phyloP scores from a whole-genome alignment of 2,797 vertebrate genomes.

The Pipistrellus pygmaeus region DNA sequence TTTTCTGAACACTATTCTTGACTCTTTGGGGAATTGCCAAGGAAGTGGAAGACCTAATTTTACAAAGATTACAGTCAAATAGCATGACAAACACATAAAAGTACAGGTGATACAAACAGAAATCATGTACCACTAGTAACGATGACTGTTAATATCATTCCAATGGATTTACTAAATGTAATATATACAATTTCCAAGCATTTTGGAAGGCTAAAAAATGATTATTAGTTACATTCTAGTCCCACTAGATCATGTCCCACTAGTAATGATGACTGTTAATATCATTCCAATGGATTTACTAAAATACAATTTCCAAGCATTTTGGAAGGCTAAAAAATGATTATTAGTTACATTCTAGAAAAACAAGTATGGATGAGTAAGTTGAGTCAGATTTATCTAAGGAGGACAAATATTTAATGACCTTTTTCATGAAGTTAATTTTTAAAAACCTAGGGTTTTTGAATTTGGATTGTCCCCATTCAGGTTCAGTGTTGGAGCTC shows the following conservation, averaged over 20 bases:
- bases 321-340: constrained; percentile 10
- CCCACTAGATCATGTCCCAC: background rate
- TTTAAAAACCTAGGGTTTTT: background rate
- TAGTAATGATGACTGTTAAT: background rate
- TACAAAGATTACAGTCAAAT: constrained; percentile 8
- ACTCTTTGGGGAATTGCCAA: constrained; percentile 24
- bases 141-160: background rate
- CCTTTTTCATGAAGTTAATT: background rate
- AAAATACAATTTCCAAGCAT: constrained; percentile 37
- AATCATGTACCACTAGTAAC: background rate
- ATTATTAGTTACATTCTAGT: too few relatives aligned
- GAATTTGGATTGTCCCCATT: background rate
- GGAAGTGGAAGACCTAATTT: background rate
- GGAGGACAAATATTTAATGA: background rate
- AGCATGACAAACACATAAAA: background rate
- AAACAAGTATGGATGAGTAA: background rate
- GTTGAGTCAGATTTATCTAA: constrained; percentile 14
- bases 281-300: background rate
- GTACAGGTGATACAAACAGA: background rate
- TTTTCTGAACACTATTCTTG: constrained; percentile 15
- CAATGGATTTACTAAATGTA: constrained; percentile 10
- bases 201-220: too few relatives aligned
- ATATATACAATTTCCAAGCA: constrained; percentile 28
- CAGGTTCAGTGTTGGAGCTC: background rate
- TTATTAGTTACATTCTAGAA: background rate